phyloP scores from a whole-genome alignment of 2,113 vertebrate genomes.

The Abramis brama region DNA sequence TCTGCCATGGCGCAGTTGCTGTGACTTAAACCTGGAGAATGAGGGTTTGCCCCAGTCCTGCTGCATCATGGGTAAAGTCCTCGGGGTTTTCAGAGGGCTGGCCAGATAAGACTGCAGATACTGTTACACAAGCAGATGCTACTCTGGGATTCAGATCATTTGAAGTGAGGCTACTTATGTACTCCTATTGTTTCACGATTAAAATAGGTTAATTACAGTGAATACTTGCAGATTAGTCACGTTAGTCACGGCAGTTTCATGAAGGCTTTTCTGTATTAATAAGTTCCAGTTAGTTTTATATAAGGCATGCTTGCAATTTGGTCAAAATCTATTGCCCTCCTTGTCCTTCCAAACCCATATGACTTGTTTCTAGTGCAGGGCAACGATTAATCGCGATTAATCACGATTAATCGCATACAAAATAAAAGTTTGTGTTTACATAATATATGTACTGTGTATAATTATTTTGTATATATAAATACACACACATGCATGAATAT shows the following conservation, averaged over 20 bases:
- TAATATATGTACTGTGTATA: too few relatives aligned
- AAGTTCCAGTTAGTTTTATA: background rate
- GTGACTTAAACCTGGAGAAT: slow-evolving; percentile 43
- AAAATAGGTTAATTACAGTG: slow-evolving; percentile 5
- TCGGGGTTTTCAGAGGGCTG: background rate
- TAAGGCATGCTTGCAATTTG: background rate
- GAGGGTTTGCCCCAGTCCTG: slow-evolving; percentile 27
- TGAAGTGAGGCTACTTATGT: background rate
- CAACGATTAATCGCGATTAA: too few relatives aligned
- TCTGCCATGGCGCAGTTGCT: slow-evolving; percentile 55
- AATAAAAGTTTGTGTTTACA: too few relatives aligned
- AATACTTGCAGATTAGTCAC: background rate
- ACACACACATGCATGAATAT: too few relatives aligned
- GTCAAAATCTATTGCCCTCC: background rate
- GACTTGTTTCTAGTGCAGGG: background rate
- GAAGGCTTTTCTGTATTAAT: background rate
- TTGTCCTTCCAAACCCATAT: background rate
- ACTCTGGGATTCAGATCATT: background rate
- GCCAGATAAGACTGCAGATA: slow-evolving; percentile 17
- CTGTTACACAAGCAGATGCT: slow-evolving; percentile 21
- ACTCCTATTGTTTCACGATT: background rate
- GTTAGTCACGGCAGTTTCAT: background rate
- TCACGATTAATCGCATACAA: too few relatives aligned
- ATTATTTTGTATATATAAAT: too few relatives aligned
- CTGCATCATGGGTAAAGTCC: slow-evolving; percentile 11